Percentiles rank a stretch among this genome's conserved stretches.
These are phyloP conservation scores for Hyla sarda DNA, from an alignment of 2,113 vertebrate species.

Conservation along the genomic window DNA sequence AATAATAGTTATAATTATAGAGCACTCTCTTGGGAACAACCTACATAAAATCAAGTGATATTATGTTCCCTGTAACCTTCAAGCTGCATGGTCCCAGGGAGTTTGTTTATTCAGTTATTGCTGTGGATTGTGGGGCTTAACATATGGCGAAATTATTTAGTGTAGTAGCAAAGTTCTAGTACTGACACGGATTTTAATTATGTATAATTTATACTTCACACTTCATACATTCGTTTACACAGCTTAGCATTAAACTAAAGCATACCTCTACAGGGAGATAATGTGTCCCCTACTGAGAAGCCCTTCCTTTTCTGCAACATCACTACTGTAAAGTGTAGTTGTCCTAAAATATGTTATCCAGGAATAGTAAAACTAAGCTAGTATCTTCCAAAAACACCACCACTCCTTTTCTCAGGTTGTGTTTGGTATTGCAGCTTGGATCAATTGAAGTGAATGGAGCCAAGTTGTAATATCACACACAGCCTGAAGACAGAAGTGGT, in stretches of 20 bases:
- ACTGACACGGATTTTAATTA: neutral
- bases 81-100: neutral
- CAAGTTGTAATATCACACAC: no score
- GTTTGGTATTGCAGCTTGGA: no score
- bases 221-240: neutral
- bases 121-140: neutral
- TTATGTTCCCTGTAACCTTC: constrained; percentile 44
- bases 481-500: no score
- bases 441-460: no score
- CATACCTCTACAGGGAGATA: neutral
- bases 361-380: no score
- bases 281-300: neutral
- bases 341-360: no score
- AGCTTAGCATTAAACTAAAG: neutral
- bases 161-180: neutral
- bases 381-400: no score
- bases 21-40: constrained; percentile 12
- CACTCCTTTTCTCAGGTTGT: no score
- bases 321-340: neutral
- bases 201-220: neutral
- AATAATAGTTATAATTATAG: constrained; percentile 46
- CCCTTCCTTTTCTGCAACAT: neutral
- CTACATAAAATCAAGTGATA: constrained; percentile 42
- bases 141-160: neutral
- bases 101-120: constrained; percentile 8